Evolutionary conservation across 2,113 vertebrate species (phyloP).

Genomic region (Chroicocephalus ridibundus): DNA sequence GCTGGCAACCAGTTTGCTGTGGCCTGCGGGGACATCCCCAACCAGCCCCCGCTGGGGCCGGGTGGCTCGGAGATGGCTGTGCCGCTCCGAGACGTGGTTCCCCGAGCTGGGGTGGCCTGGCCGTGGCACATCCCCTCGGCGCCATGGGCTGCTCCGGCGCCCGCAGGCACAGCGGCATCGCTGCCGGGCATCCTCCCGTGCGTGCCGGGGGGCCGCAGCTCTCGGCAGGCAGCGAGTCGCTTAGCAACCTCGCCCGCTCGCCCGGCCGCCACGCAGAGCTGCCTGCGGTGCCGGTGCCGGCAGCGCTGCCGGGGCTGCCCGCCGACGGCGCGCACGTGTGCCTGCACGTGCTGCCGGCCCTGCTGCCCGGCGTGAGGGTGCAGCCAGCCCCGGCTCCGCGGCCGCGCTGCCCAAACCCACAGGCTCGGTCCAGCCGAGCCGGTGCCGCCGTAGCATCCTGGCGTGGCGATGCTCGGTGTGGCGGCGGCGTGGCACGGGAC

Average conservation of each 20-base stretch:
- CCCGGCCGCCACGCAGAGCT: neutral
- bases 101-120: fast-evolving
- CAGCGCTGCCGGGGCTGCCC: neutral
- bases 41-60: fast-evolving
- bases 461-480: fast-evolving
- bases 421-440: fast-evolving
- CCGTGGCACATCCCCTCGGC: fast-evolving
- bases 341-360: fast-evolving
- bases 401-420: fast-evolving
- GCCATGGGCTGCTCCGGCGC: neutral
- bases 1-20: neutral
- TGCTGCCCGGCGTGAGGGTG: neutral
- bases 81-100: fast-evolving
- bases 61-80: neutral
- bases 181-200: neutral
- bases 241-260: conserved; percentile 55
- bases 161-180: neutral
- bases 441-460: neutral
- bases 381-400: neutral
- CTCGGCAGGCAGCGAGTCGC: conserved; percentile 49
- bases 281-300: neutral
- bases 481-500: fast-evolving
- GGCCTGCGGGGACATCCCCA: neutral
- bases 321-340: neutral
- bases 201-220: neutral